Percentiles rank a stretch among this genome's conserved stretches.
phyloP scores from a whole-genome alignment of 2,113 vertebrate species.

The Agapornis roseicollis region DNA sequence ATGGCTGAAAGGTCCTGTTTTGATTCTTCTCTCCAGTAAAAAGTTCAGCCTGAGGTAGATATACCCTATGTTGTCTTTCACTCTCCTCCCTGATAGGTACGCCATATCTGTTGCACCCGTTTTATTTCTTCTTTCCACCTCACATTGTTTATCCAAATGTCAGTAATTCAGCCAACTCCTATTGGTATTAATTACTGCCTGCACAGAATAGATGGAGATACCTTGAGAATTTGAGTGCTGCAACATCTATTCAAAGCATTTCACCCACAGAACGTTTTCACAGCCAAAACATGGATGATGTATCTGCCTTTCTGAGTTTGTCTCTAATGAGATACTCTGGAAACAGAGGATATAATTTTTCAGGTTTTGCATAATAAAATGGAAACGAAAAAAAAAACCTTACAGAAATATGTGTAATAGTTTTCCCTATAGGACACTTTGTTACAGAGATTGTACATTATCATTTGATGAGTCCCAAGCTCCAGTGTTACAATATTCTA shows the following conservation, averaged over 20 bases:
- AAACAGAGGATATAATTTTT: neutral
- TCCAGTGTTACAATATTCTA: neutral
- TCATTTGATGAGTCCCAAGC: neutral
- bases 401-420: neutral
- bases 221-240: neutral
- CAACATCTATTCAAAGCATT: neutral
- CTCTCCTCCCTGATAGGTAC: neutral
- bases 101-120: neutral
- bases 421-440: neutral
- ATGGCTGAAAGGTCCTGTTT: constrained; percentile 5
- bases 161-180: neutral
- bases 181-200: neutral
- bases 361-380: neutral
- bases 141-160: neutral
- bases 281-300: neutral
- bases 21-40: neutral
- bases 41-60: constrained; percentile 22
- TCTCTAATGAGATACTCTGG: neutral
- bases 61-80: neutral
- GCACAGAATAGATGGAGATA: neutral
- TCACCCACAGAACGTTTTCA: neutral
- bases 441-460: neutral
- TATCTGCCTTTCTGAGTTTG: neutral
- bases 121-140: neutral
- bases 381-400: neutral